Conservation (phyloP, 2,888 invertebrate genomes). For the Cheilosia variabilis region DNA sequence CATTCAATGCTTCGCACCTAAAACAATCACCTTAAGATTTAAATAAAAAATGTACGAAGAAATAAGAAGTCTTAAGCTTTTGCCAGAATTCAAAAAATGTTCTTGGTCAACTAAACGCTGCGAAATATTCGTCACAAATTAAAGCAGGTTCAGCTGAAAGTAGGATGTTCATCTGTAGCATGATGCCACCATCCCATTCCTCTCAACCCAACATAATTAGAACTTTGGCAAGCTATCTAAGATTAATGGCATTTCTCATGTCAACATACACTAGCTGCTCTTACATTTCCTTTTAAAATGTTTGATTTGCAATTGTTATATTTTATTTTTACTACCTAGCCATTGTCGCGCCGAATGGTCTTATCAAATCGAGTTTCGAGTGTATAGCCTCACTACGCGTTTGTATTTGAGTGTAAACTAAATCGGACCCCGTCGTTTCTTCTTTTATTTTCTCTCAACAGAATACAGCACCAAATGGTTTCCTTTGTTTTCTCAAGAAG, state of each 20-base stretch:
- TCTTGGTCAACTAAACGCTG: too few species aligned
- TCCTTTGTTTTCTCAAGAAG: constrained; percentile 4
- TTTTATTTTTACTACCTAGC: constrained; percentile 15
- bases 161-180: too few species aligned
- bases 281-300: not conserved
- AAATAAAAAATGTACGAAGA: too few species aligned
- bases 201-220: not conserved
- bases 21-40: too few species aligned
- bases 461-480: not conserved
- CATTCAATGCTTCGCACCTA: too few species aligned
- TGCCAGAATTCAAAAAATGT: too few species aligned
- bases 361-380: constrained; percentile 42
- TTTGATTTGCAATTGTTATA: constrained; percentile 24
- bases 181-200: not conserved
- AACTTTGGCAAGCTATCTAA: constrained; percentile 21
- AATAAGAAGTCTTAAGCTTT: too few species aligned
- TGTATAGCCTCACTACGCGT: not conserved
- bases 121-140: too few species aligned
- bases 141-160: too few species aligned
- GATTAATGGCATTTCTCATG: constrained; percentile 5
- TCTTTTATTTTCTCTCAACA: too few species aligned
- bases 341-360: constrained; percentile 3
- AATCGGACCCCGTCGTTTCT: too few species aligned
- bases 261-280: not conserved
- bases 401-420: too few species aligned